These are phyloP conservation scores for Carterocephalus palaemon DNA, from an alignment of 2,888 invertebrate genomes.

Conservation along the genomic window DNA sequence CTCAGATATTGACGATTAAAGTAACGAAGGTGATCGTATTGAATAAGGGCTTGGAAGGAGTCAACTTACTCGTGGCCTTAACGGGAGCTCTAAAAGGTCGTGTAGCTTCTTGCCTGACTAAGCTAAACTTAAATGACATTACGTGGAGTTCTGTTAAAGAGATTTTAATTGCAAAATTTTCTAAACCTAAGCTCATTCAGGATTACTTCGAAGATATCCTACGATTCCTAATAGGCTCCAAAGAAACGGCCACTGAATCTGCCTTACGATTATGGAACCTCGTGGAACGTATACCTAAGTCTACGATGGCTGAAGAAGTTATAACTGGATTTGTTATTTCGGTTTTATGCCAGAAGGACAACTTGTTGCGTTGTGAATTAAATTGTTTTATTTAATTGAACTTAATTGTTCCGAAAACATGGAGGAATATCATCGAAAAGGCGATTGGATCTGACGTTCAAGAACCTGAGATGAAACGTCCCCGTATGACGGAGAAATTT, in stretches of 20 bases:
- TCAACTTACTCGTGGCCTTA: slow-evolving; percentile 26
- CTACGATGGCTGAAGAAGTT: slow-evolving; percentile 26
- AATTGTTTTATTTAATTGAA: slow-evolving; percentile 14
- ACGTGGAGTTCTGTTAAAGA: slow-evolving; percentile 25
- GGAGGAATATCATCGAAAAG: slow-evolving; percentile 26
- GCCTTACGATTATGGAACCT: slow-evolving; percentile 26
- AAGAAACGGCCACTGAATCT: slow-evolving; percentile 29
- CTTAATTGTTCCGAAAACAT: slow-evolving; percentile 30
- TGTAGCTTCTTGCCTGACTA: slow-evolving; percentile 30
- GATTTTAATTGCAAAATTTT: slow-evolving; percentile 28
- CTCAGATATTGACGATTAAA: slow-evolving; percentile 27
- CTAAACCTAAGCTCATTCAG: slow-evolving; percentile 28
- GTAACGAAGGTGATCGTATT: slow-evolving; percentile 21
- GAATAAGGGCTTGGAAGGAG: slow-evolving; percentile 24
- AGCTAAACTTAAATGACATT: slow-evolving; percentile 25
- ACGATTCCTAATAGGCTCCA: slow-evolving; percentile 28
- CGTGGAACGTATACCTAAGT: slow-evolving; percentile 25
- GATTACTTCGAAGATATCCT: slow-evolving; percentile 34
- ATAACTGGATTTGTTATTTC: slow-evolving; percentile 25
- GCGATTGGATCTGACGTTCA: slow-evolving; percentile 6
- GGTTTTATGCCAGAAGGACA: slow-evolving; percentile 23
- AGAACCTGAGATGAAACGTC: slow-evolving; percentile 6
- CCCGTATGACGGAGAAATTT: slow-evolving; percentile 1
- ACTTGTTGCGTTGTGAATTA: slow-evolving; percentile 25
- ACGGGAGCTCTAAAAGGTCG: slow-evolving; percentile 30